Evolutionary conservation across 2,113 vertebrate species (phyloP).

Genomic region (Telmatochromis sp.): DNA sequence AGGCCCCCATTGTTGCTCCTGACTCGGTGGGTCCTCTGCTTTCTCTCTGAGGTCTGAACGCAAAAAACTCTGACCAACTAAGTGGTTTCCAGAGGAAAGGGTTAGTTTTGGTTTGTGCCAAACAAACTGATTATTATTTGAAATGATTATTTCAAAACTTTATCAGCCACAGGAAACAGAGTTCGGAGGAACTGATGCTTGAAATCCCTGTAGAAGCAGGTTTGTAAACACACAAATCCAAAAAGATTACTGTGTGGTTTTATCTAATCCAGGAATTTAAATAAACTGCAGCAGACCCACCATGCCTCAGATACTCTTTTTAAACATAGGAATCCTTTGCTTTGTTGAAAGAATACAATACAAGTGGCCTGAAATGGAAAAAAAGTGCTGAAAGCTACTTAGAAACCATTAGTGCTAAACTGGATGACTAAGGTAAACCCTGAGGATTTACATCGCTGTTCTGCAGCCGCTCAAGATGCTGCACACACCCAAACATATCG

Average conservation of each 20-base stretch:
- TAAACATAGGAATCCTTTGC: conserved; percentile 46
- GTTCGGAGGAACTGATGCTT: neutral
- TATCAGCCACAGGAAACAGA: neutral
- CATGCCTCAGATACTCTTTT: conserved; percentile 39
- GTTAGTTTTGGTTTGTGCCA: neutral
- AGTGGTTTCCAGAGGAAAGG: neutral
- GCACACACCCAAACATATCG: neutral
- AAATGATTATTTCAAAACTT: conserved; percentile 6
- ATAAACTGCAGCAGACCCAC: conserved; percentile 29
- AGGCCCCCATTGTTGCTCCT: conserved; percentile 36
- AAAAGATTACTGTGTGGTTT: conserved; percentile 51
- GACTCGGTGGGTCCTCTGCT: neutral
- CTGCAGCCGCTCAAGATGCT: neutral
- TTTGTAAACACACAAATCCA: conserved; percentile 52
- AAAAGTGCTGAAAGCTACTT: conserved; percentile 8
- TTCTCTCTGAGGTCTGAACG: neutral
- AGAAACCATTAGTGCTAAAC: conserved; percentile 34
- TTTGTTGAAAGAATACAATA: conserved; percentile 2
- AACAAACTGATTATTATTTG: no score
- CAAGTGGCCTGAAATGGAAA: conserved; percentile 21
- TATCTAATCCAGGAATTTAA: conserved; percentile 64
- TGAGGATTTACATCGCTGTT: neutral
- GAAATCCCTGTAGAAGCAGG: conserved; percentile 22
- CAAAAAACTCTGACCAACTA: neutral
- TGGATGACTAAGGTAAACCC: neutral